phyloP scores from a whole-genome alignment of 1,140 invertebrate genomes.

The Procambarus clarkii region DNA sequence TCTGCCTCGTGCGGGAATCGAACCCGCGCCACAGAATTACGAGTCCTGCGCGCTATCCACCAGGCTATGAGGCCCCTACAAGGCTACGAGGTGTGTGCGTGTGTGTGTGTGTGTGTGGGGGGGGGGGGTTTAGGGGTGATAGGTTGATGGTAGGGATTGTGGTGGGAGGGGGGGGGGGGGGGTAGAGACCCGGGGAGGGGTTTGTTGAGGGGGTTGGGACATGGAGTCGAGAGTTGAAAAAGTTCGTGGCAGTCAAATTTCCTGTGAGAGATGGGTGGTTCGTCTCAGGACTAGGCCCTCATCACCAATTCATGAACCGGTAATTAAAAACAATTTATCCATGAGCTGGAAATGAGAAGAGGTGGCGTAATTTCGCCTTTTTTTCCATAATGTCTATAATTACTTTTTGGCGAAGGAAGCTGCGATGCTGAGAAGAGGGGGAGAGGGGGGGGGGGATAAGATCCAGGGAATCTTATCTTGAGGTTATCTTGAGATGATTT shows the following conservation, averaged over 20 bases:
- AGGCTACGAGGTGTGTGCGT: no score
- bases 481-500: no score
- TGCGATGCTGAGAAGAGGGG: not conserved
- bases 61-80: no score
- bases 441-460: no score
- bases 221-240: slow-evolving; percentile 20
- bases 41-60: no score
- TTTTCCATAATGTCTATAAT: slow-evolving; percentile 13
- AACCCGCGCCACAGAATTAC: no score
- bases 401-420: slow-evolving; percentile 13
- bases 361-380: slow-evolving; percentile 20
- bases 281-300: slow-evolving; percentile 15
- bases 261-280: slow-evolving; percentile 50
- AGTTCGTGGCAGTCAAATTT: slow-evolving; percentile 51
- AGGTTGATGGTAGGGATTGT: no score
- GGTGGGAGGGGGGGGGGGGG: not conserved
- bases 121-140: no score
- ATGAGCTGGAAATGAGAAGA: slow-evolving; percentile 43
- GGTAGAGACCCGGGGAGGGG: not conserved
- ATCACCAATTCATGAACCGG: slow-evolving; percentile 54
- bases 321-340: slow-evolving; percentile 61
- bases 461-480: no score
- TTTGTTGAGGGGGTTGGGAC: not conserved
- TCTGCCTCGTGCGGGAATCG: no score
- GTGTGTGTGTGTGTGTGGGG: no score